These are phyloP conservation scores for Nasonia longicornis DNA, from an alignment of 1,140 invertebrate species.

Conservation along the genomic window DNA sequence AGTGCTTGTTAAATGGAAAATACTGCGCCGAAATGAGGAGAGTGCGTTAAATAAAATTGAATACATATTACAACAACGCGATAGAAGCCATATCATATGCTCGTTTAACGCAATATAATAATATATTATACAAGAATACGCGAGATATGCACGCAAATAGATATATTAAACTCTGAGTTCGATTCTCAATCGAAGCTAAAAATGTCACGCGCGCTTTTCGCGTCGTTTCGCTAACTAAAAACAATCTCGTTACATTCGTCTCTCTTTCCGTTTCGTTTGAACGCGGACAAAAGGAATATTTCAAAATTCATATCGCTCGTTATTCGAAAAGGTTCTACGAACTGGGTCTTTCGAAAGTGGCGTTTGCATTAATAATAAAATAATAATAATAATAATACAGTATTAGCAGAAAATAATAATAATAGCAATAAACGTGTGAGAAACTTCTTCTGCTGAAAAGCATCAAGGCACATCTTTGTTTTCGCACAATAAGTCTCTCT, in stretches of 20 bases:
- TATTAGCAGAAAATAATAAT: not conserved
- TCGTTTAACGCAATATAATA: constrained; percentile 15
- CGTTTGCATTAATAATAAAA: constrained; percentile 23
- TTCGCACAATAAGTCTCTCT: too few relatives aligned
- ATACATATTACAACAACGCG: constrained; percentile 33
- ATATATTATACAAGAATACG: constrained; percentile 48
- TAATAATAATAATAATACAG: not conserved
- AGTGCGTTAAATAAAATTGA: constrained; percentile 27
- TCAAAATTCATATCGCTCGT: not conserved
- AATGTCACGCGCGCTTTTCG: constrained; percentile 1
- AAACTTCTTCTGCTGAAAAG: constrained; percentile 9
- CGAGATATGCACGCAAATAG: constrained; percentile 43
- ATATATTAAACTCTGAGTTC: constrained; percentile 52
- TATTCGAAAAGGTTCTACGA: constrained; percentile 12
- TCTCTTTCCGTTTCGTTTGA: not conserved
- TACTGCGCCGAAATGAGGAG: constrained; percentile 22
- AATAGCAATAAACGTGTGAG: not conserved
- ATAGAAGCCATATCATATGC: constrained; percentile 19
- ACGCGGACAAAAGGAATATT: not conserved
- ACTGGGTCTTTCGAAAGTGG: constrained; percentile 4
- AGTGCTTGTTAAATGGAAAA: constrained; percentile 29
- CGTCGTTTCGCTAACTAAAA: constrained; percentile 17
- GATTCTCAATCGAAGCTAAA: constrained; percentile 48
- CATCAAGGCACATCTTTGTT: constrained; percentile 8
- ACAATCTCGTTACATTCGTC: constrained; percentile 10